Evolutionary conservation across 2,113 vertebrate genomes (phyloP).

Genomic region (Megalops atlanticus): DNA sequence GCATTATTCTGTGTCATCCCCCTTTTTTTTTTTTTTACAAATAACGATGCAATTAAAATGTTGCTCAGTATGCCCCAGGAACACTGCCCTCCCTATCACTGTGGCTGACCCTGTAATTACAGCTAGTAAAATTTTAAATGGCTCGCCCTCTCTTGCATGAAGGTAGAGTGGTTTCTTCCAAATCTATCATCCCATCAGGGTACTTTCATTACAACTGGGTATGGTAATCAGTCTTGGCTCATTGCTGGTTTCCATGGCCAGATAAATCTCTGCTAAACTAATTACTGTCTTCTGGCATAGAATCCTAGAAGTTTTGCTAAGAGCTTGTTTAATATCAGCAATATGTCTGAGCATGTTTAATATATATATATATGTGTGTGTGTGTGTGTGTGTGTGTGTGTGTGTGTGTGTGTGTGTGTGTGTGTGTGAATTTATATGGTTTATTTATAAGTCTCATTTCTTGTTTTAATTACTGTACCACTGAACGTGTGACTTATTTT

Average conservation of each 20-base stretch:
- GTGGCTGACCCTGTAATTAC: constrained; percentile 10
- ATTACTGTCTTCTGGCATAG: neutral
- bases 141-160: neutral
- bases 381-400: too few relatives aligned
- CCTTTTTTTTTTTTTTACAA: neutral
- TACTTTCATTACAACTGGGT: constrained; percentile 27
- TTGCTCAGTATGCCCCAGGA: neutral
- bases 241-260: constrained; percentile 6
- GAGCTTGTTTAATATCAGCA: neutral
- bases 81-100: neutral
- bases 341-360: neutral
- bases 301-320: neutral
- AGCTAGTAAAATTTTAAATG: neutral
- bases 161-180: constrained; percentile 24
- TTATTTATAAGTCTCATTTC: too few relatives aligned
- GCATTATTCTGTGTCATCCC: neutral
- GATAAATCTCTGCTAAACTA: neutral
- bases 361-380: too few relatives aligned
- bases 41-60: neutral
- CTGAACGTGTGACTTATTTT: neutral
- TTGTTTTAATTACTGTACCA: too few relatives aligned
- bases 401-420: too few relatives aligned
- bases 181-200: constrained; percentile 20
- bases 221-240: constrained; percentile 17
- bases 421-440: too few relatives aligned